These are phyloP conservation scores for Lochmaea capreae DNA, from an alignment of 2,888 invertebrate species.

Conservation along the genomic window DNA sequence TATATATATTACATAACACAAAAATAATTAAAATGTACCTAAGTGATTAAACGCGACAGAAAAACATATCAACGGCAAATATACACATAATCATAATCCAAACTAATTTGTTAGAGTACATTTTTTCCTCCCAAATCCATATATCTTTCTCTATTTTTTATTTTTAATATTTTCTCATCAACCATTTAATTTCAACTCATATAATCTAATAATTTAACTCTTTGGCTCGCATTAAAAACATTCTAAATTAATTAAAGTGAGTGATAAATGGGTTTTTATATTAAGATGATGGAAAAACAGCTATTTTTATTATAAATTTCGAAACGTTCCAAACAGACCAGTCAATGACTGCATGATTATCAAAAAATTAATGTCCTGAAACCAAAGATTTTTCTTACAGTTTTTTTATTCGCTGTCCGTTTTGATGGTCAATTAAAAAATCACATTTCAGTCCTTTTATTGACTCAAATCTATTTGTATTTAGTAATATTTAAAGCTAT, in stretches of 20 bases:
- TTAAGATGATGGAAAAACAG: slow-evolving; percentile 27
- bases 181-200: slow-evolving; percentile 28
- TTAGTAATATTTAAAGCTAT: not conserved
- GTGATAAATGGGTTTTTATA: slow-evolving; percentile 26
- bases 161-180: not conserved
- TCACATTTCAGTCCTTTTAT: too few species aligned
- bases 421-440: too few species aligned
- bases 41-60: not conserved
- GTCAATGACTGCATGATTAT: not conserved
- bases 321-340: not conserved
- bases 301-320: slow-evolving; percentile 22
- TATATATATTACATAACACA: not conserved
- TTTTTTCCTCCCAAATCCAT: slow-evolving; percentile 4
- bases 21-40: slow-evolving; percentile 9
- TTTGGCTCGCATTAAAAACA: slow-evolving; percentile 19
- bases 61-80: not conserved
- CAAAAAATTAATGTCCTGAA: too few species aligned
- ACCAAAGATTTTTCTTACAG: too few species aligned
- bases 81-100: slow-evolving; percentile 6
- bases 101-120: slow-evolving; percentile 27
- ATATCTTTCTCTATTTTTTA: slow-evolving; percentile 1
- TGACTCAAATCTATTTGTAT: not conserved
- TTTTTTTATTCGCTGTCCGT: too few species aligned
- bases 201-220: slow-evolving; percentile 32
- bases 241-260: slow-evolving; percentile 29